Conservation (phyloP, 2,113 vertebrate species). For the Dromiciops gliroides region DNA sequence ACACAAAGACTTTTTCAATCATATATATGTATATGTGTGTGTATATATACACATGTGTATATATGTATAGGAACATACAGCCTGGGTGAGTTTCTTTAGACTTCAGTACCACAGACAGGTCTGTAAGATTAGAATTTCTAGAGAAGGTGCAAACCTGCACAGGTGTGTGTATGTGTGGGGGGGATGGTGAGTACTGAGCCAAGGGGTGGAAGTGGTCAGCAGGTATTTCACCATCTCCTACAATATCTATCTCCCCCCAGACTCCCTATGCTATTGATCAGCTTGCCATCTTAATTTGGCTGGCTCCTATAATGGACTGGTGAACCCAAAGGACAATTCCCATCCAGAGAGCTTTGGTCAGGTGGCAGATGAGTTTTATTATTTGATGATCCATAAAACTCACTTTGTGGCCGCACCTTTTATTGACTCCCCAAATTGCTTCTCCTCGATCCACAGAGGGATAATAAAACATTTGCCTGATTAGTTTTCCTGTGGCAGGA, state of each 20-base stretch:
- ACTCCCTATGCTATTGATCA: background rate
- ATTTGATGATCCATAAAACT: conserved; percentile 83
- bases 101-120: background rate
- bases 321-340: conserved; percentile 65
- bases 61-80: background rate
- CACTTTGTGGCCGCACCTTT: conserved; percentile 72
- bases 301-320: conserved; percentile 56
- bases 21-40: too few species aligned
- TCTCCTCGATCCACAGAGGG: conserved; percentile 73
- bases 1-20: too few species aligned
- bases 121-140: too few species aligned
- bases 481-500: conserved; percentile 61
- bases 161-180: background rate
- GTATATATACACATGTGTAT: too few species aligned
- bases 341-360: conserved; percentile 69
- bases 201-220: background rate
- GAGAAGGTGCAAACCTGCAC: background rate
- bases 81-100: background rate
- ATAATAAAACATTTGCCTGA: conserved; percentile 81
- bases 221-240: background rate
- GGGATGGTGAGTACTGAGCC: background rate
- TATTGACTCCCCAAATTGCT: conserved; percentile 83
- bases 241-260: background rate
- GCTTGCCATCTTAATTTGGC: background rate
- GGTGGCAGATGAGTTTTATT: conserved; percentile 75